Base-by-base conservation (phyloP, 2,888 invertebrate species). In the Eupithecia subfuscata region DNA sequence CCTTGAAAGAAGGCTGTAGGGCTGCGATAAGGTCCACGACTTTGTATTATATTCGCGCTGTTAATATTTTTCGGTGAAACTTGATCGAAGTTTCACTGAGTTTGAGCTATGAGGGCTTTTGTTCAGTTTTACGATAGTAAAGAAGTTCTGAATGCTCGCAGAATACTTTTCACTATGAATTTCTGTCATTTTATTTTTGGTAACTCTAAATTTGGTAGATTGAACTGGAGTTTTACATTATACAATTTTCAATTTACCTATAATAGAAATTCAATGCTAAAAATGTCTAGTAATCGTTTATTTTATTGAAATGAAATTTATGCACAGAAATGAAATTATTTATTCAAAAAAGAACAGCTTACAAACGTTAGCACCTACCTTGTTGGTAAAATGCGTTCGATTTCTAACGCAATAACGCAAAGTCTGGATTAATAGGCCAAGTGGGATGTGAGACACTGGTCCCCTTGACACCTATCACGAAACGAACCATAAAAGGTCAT, bases 1-100 rank as follows among this genome's bases (percentile, higher is more conserved):
- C 92, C 90, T 84, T 84, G 84, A 83, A 80, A 83, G 82, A 86
- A 83, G 90, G 89, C 91, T 91, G 91, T 82, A 83, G 74, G 78
- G 80, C 78, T 72, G 80, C 87, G 91, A 91, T 91, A 91, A 89
- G 86, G 82, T 80, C 79, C 77, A 75, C 75, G 81, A 81, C 81
- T 87, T 88, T 67, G 65, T 67, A 88, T 88, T 88, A 88, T 86
- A 87, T 86, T 87, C 89, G 87, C 85, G 86, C 85, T 86, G 84
- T 87, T 89, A 88, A 89, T 90, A 90, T 86, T 86, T 88, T 82
- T 81, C 77, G 79, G 76, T 76, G 74, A 82, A 82, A 75, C 79
- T 82, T 84, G 84, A 85, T 83, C 79, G 73, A 65, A 74, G 70
- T 74, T 74, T 48, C 64, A n/a, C 25, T 40, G 71, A 76, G 68